These are phyloP conservation scores for Rhinoderma darwinii DNA, from an alignment of 2,113 vertebrate genomes.

Conservation along the genomic window DNA sequence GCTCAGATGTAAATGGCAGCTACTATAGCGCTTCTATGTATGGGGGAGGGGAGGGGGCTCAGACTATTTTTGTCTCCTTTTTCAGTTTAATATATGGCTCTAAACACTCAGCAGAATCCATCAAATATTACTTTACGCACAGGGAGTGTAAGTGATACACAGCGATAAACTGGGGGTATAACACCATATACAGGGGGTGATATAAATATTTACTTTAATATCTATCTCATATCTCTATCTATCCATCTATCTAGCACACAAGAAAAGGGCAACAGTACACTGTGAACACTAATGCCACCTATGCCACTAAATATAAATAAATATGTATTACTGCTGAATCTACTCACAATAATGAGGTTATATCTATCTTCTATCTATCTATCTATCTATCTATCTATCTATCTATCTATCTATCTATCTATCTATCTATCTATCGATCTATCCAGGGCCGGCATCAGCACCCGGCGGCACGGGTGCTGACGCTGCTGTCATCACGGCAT, in stretches of 20 bases:
- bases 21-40: background rate
- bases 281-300: too few species aligned
- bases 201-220: too few species aligned
- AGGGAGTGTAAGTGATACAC: background rate
- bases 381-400: constrained; percentile 9
- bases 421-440: constrained; percentile 7
- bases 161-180: background rate
- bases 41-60: background rate
- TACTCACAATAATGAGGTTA: too few species aligned
- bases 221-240: too few species aligned
- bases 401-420: constrained; percentile 26
- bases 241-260: too few species aligned
- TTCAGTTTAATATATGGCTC: background rate
- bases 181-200: too few species aligned
- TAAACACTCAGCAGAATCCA: background rate
- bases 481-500: too few species aligned
- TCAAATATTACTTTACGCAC: background rate
- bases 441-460: too few species aligned
- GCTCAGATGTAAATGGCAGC: background rate
- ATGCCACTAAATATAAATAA: too few species aligned
- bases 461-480: too few species aligned
- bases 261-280: too few species aligned
- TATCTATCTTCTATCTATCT: background rate
- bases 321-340: too few species aligned
- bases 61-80: background rate